Percentiles rank a stretch among this genome's conserved stretches.
phyloP scores from a whole-genome alignment of 1,140 invertebrate species.

The Platorchestia sp. region DNA sequence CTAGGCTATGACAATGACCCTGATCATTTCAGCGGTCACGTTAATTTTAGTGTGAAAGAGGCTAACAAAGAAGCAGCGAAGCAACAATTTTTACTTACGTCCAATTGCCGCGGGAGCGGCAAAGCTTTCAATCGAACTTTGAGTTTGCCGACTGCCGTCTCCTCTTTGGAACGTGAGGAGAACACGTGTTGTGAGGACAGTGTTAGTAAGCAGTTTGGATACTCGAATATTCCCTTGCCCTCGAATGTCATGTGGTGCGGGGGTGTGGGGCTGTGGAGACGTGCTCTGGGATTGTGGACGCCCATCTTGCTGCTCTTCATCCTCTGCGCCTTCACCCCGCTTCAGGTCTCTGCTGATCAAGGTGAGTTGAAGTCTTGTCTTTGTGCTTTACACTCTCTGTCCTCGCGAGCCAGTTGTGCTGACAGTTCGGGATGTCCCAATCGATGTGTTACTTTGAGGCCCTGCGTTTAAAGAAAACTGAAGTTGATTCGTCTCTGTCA shows the following conservation, averaged over 20 bases:
- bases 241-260: background rate
- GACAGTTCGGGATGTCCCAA: background rate
- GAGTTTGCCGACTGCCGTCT: background rate
- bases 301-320: background rate
- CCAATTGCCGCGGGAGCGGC: background rate
- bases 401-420: background rate
- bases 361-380: background rate
- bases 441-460: background rate
- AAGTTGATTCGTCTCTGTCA: background rate
- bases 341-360: constrained; percentile 37
- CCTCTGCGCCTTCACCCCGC: background rate
- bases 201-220: constrained; percentile 35
- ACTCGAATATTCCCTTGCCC: constrained; percentile 39
- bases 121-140: background rate
- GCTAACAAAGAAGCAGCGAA: background rate
- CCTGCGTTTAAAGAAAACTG: background rate
- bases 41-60: constrained; percentile 33
- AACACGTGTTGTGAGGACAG: background rate
- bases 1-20: constrained; percentile 43
- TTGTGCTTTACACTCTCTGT: background rate
- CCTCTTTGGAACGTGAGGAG: background rate
- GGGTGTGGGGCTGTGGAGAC: background rate
- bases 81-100: constrained; percentile 17
- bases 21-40: background rate
- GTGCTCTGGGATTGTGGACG: background rate